Conservation (phyloP, 1,140 invertebrate genomes). For the Camponotus pennsylvanicus region DNA sequence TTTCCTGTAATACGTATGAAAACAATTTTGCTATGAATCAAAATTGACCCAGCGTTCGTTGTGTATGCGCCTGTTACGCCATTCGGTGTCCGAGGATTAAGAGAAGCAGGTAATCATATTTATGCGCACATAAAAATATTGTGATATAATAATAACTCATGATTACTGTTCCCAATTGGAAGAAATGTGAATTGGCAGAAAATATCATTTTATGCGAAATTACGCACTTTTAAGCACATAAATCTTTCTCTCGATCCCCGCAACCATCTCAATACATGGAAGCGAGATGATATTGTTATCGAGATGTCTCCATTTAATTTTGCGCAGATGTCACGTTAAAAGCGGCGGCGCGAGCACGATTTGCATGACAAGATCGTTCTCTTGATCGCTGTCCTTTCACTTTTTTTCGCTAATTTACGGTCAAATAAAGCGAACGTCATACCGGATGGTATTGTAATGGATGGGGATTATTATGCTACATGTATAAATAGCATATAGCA, state of each 20-base stretch:
- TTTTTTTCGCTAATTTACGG: slow-evolving; percentile 53
- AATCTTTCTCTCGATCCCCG: background rate
- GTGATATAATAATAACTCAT: background rate
- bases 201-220: slow-evolving; percentile 1
- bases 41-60: no score
- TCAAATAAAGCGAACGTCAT: slow-evolving; percentile 54
- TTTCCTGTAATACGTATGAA: no score
- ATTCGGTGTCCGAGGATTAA: no score
- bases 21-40: no score
- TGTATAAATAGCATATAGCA: slow-evolving; percentile 36
- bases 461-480: slow-evolving; percentile 15
- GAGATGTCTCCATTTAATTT: slow-evolving; percentile 59
- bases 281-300: slow-evolving; percentile 32
- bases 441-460: slow-evolving; percentile 12
- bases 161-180: background rate
- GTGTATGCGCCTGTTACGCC: no score
- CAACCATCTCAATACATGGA: background rate
- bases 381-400: slow-evolving; percentile 49
- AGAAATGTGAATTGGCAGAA: background rate
- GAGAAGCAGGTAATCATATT: no score
- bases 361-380: slow-evolving; percentile 46
- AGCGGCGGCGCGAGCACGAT: slow-evolving; percentile 24
- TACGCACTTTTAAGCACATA: background rate
- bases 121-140: no score
- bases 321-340: slow-evolving; percentile 52